These are phyloP conservation scores for Tetrax tetrax DNA, from an alignment of 2,113 vertebrate genomes.

Conservation along the genomic window DNA sequence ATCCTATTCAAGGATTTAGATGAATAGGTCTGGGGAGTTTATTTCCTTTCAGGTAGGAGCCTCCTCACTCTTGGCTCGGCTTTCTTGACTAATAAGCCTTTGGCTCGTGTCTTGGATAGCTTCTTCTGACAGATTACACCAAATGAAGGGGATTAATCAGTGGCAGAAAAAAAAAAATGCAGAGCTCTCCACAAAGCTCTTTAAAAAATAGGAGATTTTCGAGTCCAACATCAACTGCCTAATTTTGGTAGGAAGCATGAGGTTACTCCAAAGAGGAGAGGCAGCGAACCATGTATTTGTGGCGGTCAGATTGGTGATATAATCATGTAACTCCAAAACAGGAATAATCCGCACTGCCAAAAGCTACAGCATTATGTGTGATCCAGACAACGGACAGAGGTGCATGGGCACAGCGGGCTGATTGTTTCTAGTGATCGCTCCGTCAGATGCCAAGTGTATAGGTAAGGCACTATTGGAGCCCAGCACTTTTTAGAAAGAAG, in stretches of 20 bases:
- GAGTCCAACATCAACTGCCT: slow-evolving; percentile 37
- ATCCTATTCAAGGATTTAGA: background rate
- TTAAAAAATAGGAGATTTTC: background rate
- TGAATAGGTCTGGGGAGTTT: background rate
- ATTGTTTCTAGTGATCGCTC: background rate
- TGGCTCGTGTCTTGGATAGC: background rate
- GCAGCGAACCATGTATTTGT: slow-evolving; percentile 53
- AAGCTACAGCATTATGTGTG: slow-evolving; percentile 22
- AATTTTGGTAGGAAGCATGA: slow-evolving; percentile 69
- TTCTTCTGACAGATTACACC: background rate
- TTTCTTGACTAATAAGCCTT: background rate
- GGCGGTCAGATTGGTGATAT: slow-evolving; percentile 28
- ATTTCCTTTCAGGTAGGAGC: background rate
- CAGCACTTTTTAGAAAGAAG: background rate
- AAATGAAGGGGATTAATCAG: slow-evolving; percentile 43
- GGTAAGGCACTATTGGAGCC: background rate
- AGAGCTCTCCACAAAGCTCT: slow-evolving; percentile 9
- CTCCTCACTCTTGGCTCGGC: background rate
- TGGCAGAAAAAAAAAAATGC: background rate
- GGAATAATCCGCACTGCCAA: slow-evolving; percentile 24
- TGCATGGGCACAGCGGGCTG: background rate
- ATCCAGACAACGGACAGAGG: background rate
- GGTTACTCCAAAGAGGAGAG: slow-evolving; percentile 45
- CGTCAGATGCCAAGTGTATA: background rate
- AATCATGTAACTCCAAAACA: slow-evolving; percentile 21